Conservation (phyloP, 2,797 vertebrate genomes). For the Oreortyx pictus region DNA sequence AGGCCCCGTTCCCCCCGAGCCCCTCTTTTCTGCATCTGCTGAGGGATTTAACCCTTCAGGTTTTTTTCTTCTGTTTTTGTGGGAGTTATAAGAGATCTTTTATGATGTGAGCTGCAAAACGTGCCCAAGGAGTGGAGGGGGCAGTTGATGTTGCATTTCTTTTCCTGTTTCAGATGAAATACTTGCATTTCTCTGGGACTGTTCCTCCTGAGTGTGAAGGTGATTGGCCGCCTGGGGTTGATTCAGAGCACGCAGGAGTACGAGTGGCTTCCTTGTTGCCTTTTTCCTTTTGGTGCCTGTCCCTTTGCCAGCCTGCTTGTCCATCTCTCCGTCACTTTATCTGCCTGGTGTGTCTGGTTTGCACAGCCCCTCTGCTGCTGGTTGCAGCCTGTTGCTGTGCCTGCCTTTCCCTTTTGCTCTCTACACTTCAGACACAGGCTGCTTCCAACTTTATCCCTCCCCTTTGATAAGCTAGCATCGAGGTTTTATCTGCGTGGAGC, state of each 20-base stretch:
- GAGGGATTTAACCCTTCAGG: slow-evolving; percentile 7
- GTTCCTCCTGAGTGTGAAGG: neutral
- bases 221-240: neutral
- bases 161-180: slow-evolving; percentile 2
- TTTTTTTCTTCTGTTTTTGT: neutral
- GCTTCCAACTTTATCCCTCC: neutral
- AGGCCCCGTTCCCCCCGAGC: neutral
- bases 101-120: neutral
- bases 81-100: neutral
- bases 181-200: neutral
- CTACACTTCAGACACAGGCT: neutral
- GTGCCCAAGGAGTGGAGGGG: neutral
- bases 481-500: neutral
- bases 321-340: neutral
- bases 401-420: neutral
- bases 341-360: neutral
- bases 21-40: slow-evolving; percentile 4
- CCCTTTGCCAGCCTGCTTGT: neutral
- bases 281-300: neutral
- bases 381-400: neutral
- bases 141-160: neutral
- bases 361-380: neutral
- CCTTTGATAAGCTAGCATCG: neutral
- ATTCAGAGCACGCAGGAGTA: neutral
- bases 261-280: neutral